Evolutionary conservation across 2,797 vertebrate genomes (phyloP).

Genomic region (Lithobates pipiens): DNA sequence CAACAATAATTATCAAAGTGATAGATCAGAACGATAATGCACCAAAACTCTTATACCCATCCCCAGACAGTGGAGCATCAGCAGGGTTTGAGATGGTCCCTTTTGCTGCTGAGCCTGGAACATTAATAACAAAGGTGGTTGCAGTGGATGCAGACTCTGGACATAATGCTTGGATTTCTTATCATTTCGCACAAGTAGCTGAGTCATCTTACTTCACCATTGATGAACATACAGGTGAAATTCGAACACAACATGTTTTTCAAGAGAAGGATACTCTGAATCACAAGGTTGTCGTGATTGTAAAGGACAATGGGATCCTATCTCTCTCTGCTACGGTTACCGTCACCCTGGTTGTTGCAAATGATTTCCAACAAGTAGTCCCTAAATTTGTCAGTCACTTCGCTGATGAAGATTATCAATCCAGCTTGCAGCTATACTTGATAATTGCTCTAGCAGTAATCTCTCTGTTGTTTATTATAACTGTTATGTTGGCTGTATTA

Average conservation of each 20-base stretch:
- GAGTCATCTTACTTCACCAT: slow-evolving; percentile 60
- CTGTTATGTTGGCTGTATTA: slow-evolving; percentile 23
- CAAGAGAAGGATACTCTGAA: slow-evolving; percentile 63
- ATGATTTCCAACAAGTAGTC: slow-evolving; percentile 67
- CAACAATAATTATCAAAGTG: slow-evolving; percentile 38
- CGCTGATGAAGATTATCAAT: slow-evolving; percentile 35
- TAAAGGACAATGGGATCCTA: slow-evolving; percentile 69
- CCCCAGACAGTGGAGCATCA: slow-evolving; percentile 4
- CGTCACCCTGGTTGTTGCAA: slow-evolving; percentile 56
- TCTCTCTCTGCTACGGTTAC: slow-evolving; percentile 63
- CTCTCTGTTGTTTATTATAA: slow-evolving; percentile 72
- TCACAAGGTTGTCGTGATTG: slow-evolving; percentile 55
- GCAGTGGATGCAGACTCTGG: slow-evolving; percentile 72
- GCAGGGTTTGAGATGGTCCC: slow-evolving; percentile 45
- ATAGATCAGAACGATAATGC: slow-evolving; percentile 61
- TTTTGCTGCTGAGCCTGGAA: slow-evolving; percentile 33
- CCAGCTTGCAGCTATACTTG: slow-evolving; percentile 63
- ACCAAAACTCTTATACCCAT: slow-evolving; percentile 53
- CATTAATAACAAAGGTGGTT: slow-evolving; percentile 55
- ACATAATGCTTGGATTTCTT: slow-evolving; percentile 65
- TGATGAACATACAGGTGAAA: slow-evolving; percentile 65
- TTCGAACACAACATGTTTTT: slow-evolving; percentile 63
- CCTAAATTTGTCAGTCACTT: slow-evolving; percentile 60
- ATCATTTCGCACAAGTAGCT: slow-evolving; percentile 55
- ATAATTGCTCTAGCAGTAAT: slow-evolving; percentile 68